Evolutionary conservation across 1,140 invertebrate species (phyloP).

Genomic region (Holotrichia oblita): DNA sequence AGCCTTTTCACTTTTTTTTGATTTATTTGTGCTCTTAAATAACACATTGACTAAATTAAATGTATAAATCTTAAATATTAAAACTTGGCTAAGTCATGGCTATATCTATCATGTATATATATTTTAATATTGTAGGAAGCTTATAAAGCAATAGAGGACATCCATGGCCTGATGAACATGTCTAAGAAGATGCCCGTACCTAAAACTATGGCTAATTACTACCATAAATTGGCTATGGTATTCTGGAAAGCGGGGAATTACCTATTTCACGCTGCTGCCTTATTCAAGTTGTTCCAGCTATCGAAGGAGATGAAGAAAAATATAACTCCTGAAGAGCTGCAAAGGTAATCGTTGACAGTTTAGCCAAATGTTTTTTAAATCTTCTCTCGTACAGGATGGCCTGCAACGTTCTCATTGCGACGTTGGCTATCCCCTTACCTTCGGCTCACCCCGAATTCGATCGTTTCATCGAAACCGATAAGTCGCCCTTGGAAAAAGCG

Average conservation of each 20-base stretch:
- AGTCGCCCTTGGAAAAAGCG: conserved; percentile 93
- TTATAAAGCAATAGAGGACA: conserved; percentile 98
- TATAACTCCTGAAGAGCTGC: conserved; percentile 89
- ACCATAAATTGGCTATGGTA: conserved; percentile 96
- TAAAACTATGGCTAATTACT: conserved; percentile 98
- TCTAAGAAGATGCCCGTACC: conserved; percentile 96
- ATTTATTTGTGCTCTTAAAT: no score
- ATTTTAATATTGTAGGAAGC: conserved; percentile 75
- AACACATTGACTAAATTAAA: no score
- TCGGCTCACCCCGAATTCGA: conserved; percentile 96
- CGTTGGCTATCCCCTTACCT: conserved; percentile 92
- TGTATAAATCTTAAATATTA: no score
- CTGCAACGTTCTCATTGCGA: conserved; percentile 90
- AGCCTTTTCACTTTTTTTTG: no score
- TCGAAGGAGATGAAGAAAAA: conserved; percentile 98
- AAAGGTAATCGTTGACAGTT: conserved; percentile 69
- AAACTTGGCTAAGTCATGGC: no score
- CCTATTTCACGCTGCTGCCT: conserved; percentile 96
- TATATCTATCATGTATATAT: no score
- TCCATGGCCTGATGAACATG: conserved; percentile 94
- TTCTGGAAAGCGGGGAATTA: conserved; percentile 99
- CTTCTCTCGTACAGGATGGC: conserved; percentile 91
- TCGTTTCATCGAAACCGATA: conserved; percentile 95
- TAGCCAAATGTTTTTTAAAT: background rate
- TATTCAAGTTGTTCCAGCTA: conserved; percentile 93